Evolutionary conservation across 2,113 vertebrate genomes (phyloP), one percentile per base, ranked within the genome.

Genomic region (Etheostoma spectabile): DNA sequence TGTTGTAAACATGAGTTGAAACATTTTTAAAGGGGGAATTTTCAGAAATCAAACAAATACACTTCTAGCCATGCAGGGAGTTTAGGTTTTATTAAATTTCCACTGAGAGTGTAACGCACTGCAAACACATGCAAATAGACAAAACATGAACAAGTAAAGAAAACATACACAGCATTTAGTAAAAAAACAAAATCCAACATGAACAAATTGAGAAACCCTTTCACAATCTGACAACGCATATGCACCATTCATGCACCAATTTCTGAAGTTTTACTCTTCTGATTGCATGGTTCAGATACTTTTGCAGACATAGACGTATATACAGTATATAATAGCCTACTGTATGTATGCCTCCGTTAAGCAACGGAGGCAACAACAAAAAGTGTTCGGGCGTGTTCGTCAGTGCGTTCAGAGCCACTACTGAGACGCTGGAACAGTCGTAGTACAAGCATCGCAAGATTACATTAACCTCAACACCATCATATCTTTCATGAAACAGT

Each of bases 1-100:
- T 55, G 38, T 70, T 82, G 83, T 77, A 51, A 84, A 62, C 27
- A 73, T 15, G 52, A 77, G 33, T 61, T 48, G 12, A 38, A 70
- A 67, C 19, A 45, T 53, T 2, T 49, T 68, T n/a, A 61, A 68
- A 62, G 24, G 51, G 10, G 6, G 48, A 33, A 2, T 60, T 83
- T 65, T 38, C 7, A 59, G 45, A 53, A 65, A 78, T 57, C 52
- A 65, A 51, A 74, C 61, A 21, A 38, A 61, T 69, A 14, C 2
- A 53, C n/a, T 75, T 63, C 6, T 21, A 60, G 21, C 21, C 46
- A 5, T 30, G n/a, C 2, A 5, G 19, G 53, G 21, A 30, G 51
- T 67, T 63, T 22, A 2, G 7, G 8, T 55, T 70, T 79, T 56
- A 53, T 77, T 55, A 56, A 14, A 13, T n/a, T n/a, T n/a, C 35